Percentiles rank a stretch among this genome's conserved stretches.
phyloP scores from a whole-genome alignment of 2,113 vertebrate genomes.

The Tonatia bakeri region DNA sequence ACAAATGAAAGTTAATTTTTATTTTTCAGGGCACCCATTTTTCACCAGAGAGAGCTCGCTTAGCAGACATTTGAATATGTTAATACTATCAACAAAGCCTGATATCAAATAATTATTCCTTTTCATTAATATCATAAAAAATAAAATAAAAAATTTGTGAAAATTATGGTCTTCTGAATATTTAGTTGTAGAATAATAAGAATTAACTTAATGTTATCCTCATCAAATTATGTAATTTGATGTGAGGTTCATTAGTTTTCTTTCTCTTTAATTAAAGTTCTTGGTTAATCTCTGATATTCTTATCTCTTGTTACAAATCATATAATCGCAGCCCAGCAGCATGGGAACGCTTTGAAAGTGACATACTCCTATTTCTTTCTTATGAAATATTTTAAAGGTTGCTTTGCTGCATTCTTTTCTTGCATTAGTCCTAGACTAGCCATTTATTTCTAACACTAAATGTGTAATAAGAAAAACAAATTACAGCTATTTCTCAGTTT shows the following conservation, averaged over 20 bases:
- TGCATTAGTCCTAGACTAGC: background rate
- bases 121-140: conserved; percentile 37
- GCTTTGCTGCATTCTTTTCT: background rate
- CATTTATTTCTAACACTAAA: background rate
- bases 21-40: background rate
- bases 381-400: background rate
- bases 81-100: background rate
- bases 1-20: background rate
- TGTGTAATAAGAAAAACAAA: background rate
- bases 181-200: background rate
- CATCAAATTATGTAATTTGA: background rate
- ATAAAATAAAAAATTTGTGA: background rate
- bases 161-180: background rate
- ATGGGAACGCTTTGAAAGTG: background rate
- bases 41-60: background rate
- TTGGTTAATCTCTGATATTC: background rate
- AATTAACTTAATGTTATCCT: background rate
- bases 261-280: background rate
- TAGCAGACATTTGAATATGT: background rate
- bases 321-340: background rate
- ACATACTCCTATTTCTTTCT: background rate
- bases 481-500: background rate
- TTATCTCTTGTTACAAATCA: background rate
- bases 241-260: background rate
- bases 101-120: background rate